Base-by-base conservation (phyloP, 2,797 vertebrate species). In the Halcyon smyrnensis region DNA sequence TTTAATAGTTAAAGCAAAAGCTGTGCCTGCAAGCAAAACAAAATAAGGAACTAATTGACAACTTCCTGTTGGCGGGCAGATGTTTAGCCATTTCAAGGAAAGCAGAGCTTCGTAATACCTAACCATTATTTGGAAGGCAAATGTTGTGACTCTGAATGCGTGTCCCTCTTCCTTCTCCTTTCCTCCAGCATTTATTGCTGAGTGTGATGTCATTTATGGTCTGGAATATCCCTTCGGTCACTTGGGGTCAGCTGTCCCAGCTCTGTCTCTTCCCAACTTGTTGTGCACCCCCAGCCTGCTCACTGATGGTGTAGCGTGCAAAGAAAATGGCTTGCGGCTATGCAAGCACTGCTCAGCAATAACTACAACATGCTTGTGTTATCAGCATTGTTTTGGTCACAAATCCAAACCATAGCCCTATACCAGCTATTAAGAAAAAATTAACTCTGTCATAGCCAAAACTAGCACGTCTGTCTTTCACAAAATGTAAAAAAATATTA, bases 111-210 rank as follows among this genome's bases (percentile, higher is more conserved):
- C n/a, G 5, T 54, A 34, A 68, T 30, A 34, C 18, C 5, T 45
- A 14, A 24, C 2, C 6, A 14, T 39, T 60, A 60, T 37, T 88
- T 74, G 28, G 46, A 68, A 68, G 28, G 20, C 54, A 81, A 75
- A 60, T 1, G 2, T n/a, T 60, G 1, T 60, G n/a, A 39, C n/a
- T 74, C 45, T 1, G 4, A 30, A n/a, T n/a, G 37, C 28, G 4
- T 53, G 6, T 8, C 13, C 9, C 15, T 10, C 23, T 62, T 60
- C 28, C 32, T 37, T 2, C 10, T 75, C n/a, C 24, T 53, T 57
- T 60, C 53, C 6, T 4, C 12, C n/a, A 74, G n/a, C 27, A 64
- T 50, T 57, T 23, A 15, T 15, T 56, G 17, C 27, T 19, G 10
- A 56, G 32, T 27, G 3, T 24, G 18, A n/a, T 11, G 6, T 28